phyloP scores from a whole-genome alignment of 2,888 invertebrate species.

The Drosophila vallismaia region DNA sequence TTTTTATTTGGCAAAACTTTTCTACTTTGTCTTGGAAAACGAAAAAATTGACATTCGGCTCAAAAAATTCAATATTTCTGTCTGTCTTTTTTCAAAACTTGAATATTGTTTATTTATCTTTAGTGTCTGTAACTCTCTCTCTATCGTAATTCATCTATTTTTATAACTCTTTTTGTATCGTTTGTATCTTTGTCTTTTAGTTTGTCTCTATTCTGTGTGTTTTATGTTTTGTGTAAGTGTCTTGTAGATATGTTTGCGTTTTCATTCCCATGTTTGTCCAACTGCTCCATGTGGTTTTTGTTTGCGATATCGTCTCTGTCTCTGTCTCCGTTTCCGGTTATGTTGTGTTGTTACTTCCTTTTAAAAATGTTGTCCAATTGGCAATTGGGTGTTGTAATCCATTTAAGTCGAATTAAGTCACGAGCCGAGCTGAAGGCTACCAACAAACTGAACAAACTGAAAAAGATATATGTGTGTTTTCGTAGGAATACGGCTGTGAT shows the following conservation, averaged over 20 bases:
- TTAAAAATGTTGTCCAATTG: slow-evolving; percentile 67
- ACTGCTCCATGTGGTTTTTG: slow-evolving; percentile 41
- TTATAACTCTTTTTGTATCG: slow-evolving; percentile 35
- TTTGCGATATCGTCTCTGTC: slow-evolving; percentile 40
- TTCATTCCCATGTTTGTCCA: slow-evolving; percentile 40
- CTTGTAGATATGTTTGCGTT: slow-evolving; percentile 26
- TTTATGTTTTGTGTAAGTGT: slow-evolving; percentile 28
- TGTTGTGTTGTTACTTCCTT: slow-evolving; percentile 47
- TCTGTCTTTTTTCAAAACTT: slow-evolving; percentile 32
- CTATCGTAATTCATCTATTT: slow-evolving; percentile 15
- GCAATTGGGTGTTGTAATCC: slow-evolving; percentile 65
- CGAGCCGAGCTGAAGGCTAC: slow-evolving; percentile 37
- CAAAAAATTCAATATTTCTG: slow-evolving; percentile 37
- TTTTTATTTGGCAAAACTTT: not conserved
- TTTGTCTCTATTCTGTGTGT: not conserved
- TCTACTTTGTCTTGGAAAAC: not conserved
- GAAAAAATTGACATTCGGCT: slow-evolving; percentile 82
- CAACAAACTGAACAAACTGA: slow-evolving; percentile 29
- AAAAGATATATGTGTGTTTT: slow-evolving; percentile 5
- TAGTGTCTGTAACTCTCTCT: slow-evolving; percentile 30
- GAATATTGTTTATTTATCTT: slow-evolving; percentile 38
- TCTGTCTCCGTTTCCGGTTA: slow-evolving; percentile 31
- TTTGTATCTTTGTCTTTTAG: slow-evolving; percentile 34
- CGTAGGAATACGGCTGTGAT: slow-evolving; percentile 84
- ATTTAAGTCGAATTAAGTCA: slow-evolving; percentile 29